Percentiles rank a stretch among this genome's conserved stretches.
Evolutionary conservation across 2,888 invertebrate genomes (phyloP).

Genomic region (Ferdinandea cuprea): DNA sequence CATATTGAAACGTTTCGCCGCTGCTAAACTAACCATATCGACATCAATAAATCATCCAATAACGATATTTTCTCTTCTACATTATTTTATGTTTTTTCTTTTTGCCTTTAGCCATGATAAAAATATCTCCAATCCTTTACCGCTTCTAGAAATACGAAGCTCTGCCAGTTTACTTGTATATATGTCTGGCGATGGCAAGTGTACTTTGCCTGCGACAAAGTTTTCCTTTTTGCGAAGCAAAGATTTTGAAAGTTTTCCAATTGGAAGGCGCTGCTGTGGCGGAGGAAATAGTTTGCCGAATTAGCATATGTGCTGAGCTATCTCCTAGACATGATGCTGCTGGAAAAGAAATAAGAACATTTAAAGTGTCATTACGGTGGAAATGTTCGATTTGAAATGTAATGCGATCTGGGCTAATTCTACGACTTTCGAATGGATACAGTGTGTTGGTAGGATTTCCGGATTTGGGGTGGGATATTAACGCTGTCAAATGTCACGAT

Average conservation of each 20-base stretch:
- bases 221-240: constrained; percentile 36
- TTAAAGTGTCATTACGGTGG: constrained; percentile 58
- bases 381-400: constrained; percentile 49
- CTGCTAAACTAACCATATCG: constrained; percentile 82
- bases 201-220: constrained; percentile 43
- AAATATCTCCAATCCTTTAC: constrained; percentile 53
- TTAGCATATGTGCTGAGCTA: constrained; percentile 51
- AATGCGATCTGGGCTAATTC: constrained; percentile 57
- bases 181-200: constrained; percentile 3
- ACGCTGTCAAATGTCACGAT: constrained; percentile 5
- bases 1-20: constrained; percentile 48
- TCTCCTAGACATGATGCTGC: constrained; percentile 3
- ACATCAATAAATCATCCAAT: constrained; percentile 82
- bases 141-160: no score
- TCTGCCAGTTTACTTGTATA: no score
- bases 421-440: constrained; percentile 28
- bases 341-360: constrained; percentile 8
- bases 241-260: constrained; percentile 62
- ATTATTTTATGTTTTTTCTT: neutral
- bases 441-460: constrained; percentile 7
- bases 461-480: neutral
- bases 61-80: constrained; percentile 75
- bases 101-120: constrained; percentile 14
- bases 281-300: constrained; percentile 22
- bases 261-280: constrained; percentile 12